phyloP scores from a whole-genome alignment of 1,140 invertebrate genomes.

The Periplaneta americana region DNA sequence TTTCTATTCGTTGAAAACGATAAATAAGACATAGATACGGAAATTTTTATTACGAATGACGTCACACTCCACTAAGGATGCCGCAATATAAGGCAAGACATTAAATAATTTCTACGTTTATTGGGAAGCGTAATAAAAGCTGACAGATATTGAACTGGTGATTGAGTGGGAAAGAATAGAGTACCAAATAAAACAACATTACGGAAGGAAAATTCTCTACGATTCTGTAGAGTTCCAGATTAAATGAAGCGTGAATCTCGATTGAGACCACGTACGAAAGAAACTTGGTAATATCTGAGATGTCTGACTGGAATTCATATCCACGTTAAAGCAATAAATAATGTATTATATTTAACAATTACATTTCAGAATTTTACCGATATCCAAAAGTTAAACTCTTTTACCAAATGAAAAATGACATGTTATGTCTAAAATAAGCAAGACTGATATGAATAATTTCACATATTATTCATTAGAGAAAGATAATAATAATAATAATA shows the following conservation, averaged over 20 bases:
- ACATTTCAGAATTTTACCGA: no score
- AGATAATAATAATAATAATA: no score
- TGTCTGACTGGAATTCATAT: no score
- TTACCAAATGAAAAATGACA: no score
- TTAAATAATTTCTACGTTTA: neutral
- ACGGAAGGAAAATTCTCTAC: neutral
- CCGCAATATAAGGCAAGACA: neutral
- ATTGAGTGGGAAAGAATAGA: neutral
- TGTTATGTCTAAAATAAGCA: no score
- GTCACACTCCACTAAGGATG: neutral
- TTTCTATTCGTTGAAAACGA: neutral
- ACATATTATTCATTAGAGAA: no score
- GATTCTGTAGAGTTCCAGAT: neutral
- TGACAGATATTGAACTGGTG: neutral
- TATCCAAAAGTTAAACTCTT: no score
- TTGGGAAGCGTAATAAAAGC: neutral
- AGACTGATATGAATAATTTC: no score
- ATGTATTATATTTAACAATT: no score
- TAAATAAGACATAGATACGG: neutral
- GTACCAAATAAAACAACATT: neutral
- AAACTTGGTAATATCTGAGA: no score
- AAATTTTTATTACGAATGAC: neutral
- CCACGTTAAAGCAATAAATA: no score
- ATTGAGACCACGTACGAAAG: no score
- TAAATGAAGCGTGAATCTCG: neutral